These are phyloP conservation scores for Balearica regulorum DNA, from an alignment of 2,797 vertebrate species.

Conservation along the genomic window DNA sequence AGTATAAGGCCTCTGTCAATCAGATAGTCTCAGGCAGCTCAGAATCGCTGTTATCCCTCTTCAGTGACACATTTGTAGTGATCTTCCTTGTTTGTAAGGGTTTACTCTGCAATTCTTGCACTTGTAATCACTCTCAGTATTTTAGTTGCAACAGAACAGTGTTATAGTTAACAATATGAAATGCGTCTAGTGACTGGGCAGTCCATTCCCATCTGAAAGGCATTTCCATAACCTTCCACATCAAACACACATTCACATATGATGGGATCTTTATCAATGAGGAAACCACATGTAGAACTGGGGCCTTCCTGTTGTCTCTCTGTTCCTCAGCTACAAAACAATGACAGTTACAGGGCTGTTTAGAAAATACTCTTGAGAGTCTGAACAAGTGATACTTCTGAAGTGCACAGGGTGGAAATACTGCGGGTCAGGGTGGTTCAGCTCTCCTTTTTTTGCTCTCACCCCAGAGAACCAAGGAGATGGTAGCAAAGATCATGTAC, in stretches of 20 bases:
- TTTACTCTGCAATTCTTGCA: background rate
- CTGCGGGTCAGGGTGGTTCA: background rate
- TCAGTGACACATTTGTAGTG: background rate
- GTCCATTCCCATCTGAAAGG: background rate
- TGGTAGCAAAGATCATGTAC: background rate
- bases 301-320: background rate
- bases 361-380: background rate
- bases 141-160: background rate
- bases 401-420: background rate
- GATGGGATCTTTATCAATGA: background rate
- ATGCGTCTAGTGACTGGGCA: background rate
- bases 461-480: background rate
- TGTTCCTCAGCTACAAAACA: background rate
- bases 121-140: background rate
- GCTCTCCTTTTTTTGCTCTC: background rate
- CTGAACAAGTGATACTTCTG: background rate
- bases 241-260: background rate
- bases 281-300: background rate
- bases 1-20: background rate
- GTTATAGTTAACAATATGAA: background rate
- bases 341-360: background rate
- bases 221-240: background rate
- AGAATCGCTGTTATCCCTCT: background rate
- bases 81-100: background rate
- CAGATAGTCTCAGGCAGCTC: background rate